Evolutionary conservation across 1,140 invertebrate species (phyloP).

Genomic region (Yoshiicerus persimilis): DNA sequence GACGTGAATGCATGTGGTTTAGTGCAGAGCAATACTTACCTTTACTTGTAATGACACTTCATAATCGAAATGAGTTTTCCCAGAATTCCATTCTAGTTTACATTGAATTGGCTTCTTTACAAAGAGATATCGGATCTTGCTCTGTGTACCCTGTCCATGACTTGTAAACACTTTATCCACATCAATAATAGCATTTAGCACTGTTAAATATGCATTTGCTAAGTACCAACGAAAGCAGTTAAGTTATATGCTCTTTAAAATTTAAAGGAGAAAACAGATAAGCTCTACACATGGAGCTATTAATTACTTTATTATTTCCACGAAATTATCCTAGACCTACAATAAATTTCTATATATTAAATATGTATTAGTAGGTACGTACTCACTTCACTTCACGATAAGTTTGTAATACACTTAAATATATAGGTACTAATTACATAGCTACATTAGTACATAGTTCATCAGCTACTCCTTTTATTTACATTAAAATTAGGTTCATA

Average conservation of each 20-base stretch:
- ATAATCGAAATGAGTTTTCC: not conserved
- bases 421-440: not conserved
- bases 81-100: not conserved
- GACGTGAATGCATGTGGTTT: not conserved
- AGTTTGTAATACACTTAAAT: not conserved
- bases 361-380: not conserved
- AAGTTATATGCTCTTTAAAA: not conserved
- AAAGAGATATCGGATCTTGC: not conserved
- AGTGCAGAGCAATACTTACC: not conserved
- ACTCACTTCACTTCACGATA: too few relatives aligned
- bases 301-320: constrained; percentile 9
- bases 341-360: not conserved
- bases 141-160: not conserved
- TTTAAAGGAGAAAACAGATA: not conserved
- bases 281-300: not conserved
- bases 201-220: not conserved
- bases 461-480: not conserved
- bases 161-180: not conserved
- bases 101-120: not conserved
- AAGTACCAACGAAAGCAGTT: not conserved
- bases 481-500: too few relatives aligned
- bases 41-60: not conserved
- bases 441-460: not conserved
- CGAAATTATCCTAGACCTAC: not conserved
- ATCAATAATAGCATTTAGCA: too few relatives aligned